A percentile compares a stretch with the other conserved stretches of the same genome.
phyloP scores from a whole-genome alignment of 2,113 vertebrate genomes.

The Cygnus atratus region DNA sequence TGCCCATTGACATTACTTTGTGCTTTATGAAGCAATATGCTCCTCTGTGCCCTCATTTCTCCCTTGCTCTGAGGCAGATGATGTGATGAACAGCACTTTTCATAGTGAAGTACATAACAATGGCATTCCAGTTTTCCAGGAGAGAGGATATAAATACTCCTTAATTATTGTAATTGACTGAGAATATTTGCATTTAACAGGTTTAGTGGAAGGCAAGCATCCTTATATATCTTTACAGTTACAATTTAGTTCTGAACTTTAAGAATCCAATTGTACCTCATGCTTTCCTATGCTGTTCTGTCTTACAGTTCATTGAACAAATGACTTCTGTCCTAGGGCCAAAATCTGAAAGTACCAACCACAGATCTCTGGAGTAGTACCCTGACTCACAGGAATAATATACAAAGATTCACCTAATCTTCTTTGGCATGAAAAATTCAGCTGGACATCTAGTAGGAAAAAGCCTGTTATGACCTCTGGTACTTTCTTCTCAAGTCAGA shows the following conservation, averaged over 20 bases:
- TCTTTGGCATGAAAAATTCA: slow-evolving; percentile 27
- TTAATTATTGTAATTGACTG: slow-evolving; percentile 15
- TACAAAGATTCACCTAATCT: neutral
- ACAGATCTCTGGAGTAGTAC: neutral
- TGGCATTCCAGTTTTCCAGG: neutral
- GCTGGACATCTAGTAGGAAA: neutral
- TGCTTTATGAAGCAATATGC: neutral
- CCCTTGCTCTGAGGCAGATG: neutral
- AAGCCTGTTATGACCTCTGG: neutral
- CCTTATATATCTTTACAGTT: neutral
- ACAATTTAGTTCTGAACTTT: neutral
- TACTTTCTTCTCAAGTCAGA: slow-evolving; percentile 12
- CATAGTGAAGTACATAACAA: neutral
- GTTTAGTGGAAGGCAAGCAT: neutral
- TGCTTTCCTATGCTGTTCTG: neutral
- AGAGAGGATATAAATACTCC: neutral
- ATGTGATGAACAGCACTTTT: neutral
- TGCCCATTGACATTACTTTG: rapidly evolving
- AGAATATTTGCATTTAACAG: neutral
- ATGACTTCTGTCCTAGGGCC: slow-evolving; percentile 16
- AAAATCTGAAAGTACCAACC: slow-evolving; percentile 15
- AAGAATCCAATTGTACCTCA: neutral
- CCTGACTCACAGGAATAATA: neutral
- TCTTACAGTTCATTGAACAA: slow-evolving; percentile 16
- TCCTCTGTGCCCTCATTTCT: neutral